A percentile compares a stretch with the other conserved stretches of the same genome.
Conservation (phyloP, 92 coral and sea anemone genomes). For the Nematostella vectensis region DNA sequence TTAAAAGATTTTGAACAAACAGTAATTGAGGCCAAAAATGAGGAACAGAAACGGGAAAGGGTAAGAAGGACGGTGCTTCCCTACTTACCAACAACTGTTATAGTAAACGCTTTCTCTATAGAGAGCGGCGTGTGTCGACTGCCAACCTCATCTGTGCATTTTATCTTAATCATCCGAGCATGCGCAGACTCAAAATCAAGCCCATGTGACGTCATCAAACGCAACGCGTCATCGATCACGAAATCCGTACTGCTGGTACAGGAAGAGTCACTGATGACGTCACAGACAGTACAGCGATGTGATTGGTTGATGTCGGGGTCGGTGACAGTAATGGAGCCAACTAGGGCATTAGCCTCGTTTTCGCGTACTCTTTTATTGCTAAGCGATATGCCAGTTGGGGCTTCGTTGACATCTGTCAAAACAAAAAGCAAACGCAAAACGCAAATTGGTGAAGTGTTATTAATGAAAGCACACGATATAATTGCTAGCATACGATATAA, state of each 20-base stretch:
- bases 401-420: conserved; percentile 70
- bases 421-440: background rate
- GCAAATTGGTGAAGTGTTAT: background rate
- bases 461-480: background rate
- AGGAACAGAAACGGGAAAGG: no score
- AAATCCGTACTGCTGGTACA: conserved; percentile 28
- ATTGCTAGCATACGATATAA: background rate
- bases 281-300: conserved; percentile 54
- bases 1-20: no score
- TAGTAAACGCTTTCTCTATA: conserved; percentile 30
- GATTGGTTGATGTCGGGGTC: conserved; percentile 74
- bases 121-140: conserved; percentile 20
- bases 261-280: background rate
- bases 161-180: conserved; percentile 22
- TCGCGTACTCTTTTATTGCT: conserved; percentile 35
- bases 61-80: no score
- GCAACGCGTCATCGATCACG: conserved; percentile 24
- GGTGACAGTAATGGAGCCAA: conserved; percentile 49
- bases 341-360: conserved; percentile 41
- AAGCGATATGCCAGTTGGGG: conserved; percentile 38
- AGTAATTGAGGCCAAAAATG: no score
- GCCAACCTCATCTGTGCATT: conserved; percentile 51
- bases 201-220: conserved; percentile 41
- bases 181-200: conserved; percentile 55
- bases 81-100: conserved; percentile 43